These are phyloP conservation scores for Mimas tiliae DNA, from an alignment of 2,888 invertebrate species.

Conservation along the genomic window DNA sequence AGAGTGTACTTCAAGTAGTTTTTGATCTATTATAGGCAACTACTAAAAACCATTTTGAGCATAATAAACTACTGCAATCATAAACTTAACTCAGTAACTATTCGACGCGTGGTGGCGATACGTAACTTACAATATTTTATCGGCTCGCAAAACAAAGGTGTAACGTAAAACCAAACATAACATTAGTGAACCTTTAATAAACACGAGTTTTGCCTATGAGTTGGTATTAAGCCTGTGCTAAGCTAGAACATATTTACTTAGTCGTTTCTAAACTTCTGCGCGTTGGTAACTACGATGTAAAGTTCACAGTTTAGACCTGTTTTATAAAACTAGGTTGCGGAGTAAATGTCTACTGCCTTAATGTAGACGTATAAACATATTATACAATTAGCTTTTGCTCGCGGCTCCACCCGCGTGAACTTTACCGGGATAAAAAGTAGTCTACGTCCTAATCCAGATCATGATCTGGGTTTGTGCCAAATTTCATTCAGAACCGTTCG, in stretches of 20 bases:
- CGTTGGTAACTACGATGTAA: conserved; percentile 36
- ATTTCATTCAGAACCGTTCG: no score
- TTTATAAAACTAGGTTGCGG: not conserved
- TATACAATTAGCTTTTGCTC: no score
- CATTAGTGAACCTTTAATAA: conserved; percentile 46
- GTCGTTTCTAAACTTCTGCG: conserved; percentile 35
- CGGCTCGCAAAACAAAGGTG: conserved; percentile 51
- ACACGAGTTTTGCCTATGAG: conserved; percentile 38
- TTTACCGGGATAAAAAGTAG: no score
- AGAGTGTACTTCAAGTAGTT: conserved; percentile 36
- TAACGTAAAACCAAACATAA: conserved; percentile 41
- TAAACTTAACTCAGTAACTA: not conserved
- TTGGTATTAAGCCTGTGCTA: conserved; percentile 43
- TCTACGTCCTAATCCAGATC: no score
- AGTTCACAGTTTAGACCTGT: not conserved
- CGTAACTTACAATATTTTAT: conserved; percentile 62
- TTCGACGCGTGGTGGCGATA: conserved; percentile 59
- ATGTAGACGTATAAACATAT: not conserved
- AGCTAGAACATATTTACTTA: conserved; percentile 45
- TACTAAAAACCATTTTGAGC: conserved; percentile 2
- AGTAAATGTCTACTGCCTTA: not conserved
- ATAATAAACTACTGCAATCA: conserved; percentile 6
- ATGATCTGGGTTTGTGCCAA: no score
- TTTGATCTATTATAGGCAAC: not conserved
- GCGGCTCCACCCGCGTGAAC: no score